Evolutionary conservation across 2,113 vertebrate genomes (phyloP).

Genomic region (Mus pahari): DNA sequence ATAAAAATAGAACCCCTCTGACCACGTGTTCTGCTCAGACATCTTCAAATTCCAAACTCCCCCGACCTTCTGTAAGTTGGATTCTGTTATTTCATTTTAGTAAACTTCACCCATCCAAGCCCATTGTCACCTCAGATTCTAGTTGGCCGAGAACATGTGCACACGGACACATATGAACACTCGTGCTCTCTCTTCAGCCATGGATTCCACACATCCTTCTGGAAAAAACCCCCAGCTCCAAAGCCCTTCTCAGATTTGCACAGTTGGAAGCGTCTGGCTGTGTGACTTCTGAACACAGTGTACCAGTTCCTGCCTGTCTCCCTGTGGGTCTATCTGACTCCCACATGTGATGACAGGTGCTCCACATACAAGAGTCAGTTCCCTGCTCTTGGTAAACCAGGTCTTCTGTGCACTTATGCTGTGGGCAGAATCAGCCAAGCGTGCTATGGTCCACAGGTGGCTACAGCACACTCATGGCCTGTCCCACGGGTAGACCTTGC

Average conservation of each 20-base stretch:
- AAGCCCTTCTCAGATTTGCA: not conserved
- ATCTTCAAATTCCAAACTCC: no score
- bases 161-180: accelerated
- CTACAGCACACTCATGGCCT: accelerated
- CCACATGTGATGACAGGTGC: accelerated
- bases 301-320: not conserved
- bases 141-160: not conserved
- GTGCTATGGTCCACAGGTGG: accelerated
- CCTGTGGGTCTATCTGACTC: not conserved
- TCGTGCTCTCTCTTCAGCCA: not conserved
- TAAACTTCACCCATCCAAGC: not conserved
- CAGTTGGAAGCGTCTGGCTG: not conserved
- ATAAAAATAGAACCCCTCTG: not conserved
- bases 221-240: not conserved
- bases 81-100: not conserved
- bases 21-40: not conserved
- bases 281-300: accelerated
- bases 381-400: not conserved
- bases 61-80: not conserved
- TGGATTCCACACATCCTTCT: not conserved
- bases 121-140: not conserved
- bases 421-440: accelerated
- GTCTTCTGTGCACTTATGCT: accelerated
- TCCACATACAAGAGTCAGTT: not conserved
- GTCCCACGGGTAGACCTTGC: not conserved